Evolutionary conservation across 1,140 invertebrate genomes (phyloP), one percentile per base, ranked within the genome.

Genomic region (Mizuhopecten yessoensis): DNA sequence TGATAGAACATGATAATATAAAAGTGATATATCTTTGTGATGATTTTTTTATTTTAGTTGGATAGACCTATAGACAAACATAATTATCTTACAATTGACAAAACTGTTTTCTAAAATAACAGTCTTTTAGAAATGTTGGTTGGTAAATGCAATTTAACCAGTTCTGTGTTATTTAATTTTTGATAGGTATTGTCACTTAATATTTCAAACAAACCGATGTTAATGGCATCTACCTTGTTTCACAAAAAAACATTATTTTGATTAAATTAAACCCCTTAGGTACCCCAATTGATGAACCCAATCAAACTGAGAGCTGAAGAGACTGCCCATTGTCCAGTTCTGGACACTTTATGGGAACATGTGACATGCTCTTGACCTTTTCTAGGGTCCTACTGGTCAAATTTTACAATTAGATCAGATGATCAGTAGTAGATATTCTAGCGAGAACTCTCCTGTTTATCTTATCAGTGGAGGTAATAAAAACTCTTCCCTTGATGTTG

Each of bases 391-490:
- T 75, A 75, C 57, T 75, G 57, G 57, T 75, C 57, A 75, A 75
- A 75, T 75, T 29, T 75, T 75, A 29, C 57, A 75, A 75, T 75
- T n/a, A 75, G 57, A 75, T 75, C 23, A 29, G 57, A 75, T 75
- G 57, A 7, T 75, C 17, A 29, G 29, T 29, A n/a, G 23, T 11
- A 75, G 57, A 75, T 75, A 75, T 3, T 29, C 20, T 17, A 75
- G 57, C 29, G n/a, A 17, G 57, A 75, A 75, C 57, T 75, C 57
- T 75, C 57, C 57, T 75, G 57, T 75, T 29, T 75, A 75, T 75
- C 57, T 75, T 75, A 75, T 75, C 57, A 75, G 57, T 75, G n/a
- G 57, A 75, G 57, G 57, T 75, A 75, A 75, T 75, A 75, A 75
- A 75, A 75, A 5, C 57, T 29, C 23, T 3, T 29, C n/a, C 57